phyloP scores from a whole-genome alignment of 23 tunicate genomes.

The Botrylloides violaceus region DNA sequence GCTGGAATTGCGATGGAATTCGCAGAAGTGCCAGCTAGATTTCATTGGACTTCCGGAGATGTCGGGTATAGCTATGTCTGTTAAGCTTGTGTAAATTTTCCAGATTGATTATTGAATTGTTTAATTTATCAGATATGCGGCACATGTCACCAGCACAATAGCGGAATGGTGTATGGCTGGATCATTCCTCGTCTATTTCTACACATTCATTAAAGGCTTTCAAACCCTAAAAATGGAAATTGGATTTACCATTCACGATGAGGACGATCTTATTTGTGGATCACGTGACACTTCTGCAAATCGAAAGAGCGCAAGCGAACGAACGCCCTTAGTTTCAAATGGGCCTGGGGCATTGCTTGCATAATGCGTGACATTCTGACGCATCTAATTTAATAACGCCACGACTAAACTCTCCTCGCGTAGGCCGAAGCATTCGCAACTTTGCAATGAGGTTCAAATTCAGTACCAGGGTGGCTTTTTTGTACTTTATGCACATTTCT shows the following conservation, averaged over 20 bases:
- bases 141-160: slow-evolving; percentile 71
- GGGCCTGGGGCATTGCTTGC: no score
- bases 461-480: no score
- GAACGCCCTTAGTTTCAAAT: no score
- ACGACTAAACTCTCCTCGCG: no score
- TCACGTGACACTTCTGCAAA: no score
- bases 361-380: no score
- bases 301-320: no score
- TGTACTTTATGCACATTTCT: no score
- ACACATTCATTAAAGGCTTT: slow-evolving; percentile 69
- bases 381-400: no score
- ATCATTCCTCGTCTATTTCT: slow-evolving; percentile 60
- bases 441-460: no score
- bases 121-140: slow-evolving; percentile 28
- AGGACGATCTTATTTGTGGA: no score
- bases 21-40: slow-evolving; percentile 15
- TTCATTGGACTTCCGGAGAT: slow-evolving; percentile 21
- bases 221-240: slow-evolving; percentile 45
- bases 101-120: background rate
- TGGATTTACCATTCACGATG: slow-evolving; percentile 22
- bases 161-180: slow-evolving; percentile 72
- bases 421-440: no score
- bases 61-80: slow-evolving; percentile 3
- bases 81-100: background rate
- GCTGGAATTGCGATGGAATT: background rate